phyloP scores from a whole-genome alignment of 2,888 invertebrate species.

The Brenthis ino region DNA sequence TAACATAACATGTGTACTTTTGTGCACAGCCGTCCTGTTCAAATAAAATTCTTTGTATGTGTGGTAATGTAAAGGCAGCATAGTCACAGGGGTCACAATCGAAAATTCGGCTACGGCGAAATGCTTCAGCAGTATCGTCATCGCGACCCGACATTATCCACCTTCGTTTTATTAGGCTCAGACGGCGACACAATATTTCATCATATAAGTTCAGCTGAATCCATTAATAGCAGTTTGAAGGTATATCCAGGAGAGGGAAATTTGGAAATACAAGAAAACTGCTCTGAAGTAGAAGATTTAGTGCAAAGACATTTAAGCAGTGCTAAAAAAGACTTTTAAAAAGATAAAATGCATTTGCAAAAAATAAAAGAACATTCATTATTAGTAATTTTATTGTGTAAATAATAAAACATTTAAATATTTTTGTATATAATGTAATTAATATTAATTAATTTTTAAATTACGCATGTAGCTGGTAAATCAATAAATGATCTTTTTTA shows the following conservation, averaged over 20 bases:
- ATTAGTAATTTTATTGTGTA: conserved; percentile 27
- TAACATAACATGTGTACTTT: conserved; percentile 72
- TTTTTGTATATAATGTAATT: conserved; percentile 21
- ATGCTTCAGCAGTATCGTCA: conserved; percentile 12
- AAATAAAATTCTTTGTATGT: conserved; percentile 63
- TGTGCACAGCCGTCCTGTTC: conserved; percentile 59
- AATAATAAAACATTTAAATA: conserved; percentile 31
- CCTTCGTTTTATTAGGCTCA: conserved; percentile 69
- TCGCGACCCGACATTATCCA: conserved; percentile 47
- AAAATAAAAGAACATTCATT: conserved; percentile 25
- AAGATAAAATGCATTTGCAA: conserved; percentile 35
- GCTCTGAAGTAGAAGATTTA: conserved; percentile 33
- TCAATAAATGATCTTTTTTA: conserved; percentile 18
- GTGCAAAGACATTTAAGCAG: conserved; percentile 43
- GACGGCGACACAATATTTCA: conserved; percentile 51
- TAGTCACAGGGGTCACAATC: conserved; percentile 52
- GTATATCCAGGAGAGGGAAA: conserved; percentile 39
- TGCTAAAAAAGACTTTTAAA: conserved; percentile 40
- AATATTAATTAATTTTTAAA: conserved; percentile 14
- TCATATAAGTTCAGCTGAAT: conserved; percentile 53
- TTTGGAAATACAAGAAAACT: conserved; percentile 28
- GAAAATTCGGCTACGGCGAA: conserved; percentile 27
- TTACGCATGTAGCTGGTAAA: conserved; percentile 10
- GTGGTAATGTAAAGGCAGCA: conserved; percentile 69
- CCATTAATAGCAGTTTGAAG: conserved; percentile 40